A percentile compares a stretch with the other conserved stretches of the same genome.
Evolutionary conservation across 2,113 vertebrate genomes (phyloP).

Genomic region (Carollia perspicillata): DNA sequence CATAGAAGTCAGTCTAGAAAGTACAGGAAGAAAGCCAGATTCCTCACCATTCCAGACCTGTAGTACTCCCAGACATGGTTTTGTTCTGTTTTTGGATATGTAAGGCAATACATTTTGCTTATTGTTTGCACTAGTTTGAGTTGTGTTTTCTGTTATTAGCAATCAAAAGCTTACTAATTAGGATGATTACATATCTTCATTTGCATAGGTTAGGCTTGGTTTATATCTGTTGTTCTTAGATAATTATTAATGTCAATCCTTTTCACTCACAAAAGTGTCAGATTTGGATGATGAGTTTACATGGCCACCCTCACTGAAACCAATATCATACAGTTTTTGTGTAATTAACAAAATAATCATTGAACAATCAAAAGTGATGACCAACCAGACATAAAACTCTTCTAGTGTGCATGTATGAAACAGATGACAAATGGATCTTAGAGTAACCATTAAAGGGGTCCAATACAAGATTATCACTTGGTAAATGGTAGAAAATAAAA

Average conservation of each 20-base stretch:
- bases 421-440: background rate
- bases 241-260: background rate
- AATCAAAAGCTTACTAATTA: constrained; percentile 22
- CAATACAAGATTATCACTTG: background rate
- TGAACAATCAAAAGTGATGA: background rate
- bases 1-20: constrained; percentile 4
- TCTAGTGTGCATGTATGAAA: background rate
- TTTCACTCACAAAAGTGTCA: background rate
- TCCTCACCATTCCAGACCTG: background rate
- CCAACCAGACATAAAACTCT: background rate
- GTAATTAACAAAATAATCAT: background rate
- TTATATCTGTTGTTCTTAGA: background rate
- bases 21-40: background rate
- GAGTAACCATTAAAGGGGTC: background rate
- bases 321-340: background rate
- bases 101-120: constrained; percentile 4
- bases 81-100: background rate
- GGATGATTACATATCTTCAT: background rate
- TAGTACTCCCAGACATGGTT: background rate
- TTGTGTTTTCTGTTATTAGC: constrained; percentile 39
- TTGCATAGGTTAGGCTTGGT: background rate
- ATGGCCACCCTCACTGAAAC: background rate
- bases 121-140: background rate
- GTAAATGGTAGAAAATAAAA: background rate
- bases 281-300: background rate